phyloP scores from a whole-genome alignment of 2,888 invertebrate genomes.

The Rhamnusium bicolor region DNA sequence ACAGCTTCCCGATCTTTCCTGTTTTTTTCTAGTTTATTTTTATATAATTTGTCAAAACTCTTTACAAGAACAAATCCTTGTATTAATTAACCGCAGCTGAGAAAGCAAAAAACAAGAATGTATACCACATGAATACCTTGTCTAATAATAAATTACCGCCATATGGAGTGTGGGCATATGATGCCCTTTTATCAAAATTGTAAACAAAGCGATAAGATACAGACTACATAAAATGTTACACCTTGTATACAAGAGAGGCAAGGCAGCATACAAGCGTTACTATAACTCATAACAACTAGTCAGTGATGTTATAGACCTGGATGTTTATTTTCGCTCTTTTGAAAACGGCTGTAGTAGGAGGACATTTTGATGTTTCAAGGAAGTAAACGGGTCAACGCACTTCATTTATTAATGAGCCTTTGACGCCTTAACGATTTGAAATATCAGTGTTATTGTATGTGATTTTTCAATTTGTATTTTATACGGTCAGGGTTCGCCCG shows the following conservation, averaged over 20 bases:
- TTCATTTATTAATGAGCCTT: constrained; percentile 19
- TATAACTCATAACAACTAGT: not conserved
- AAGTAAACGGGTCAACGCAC: constrained; percentile 16
- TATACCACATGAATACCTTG: not conserved
- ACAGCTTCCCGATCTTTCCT: no score
- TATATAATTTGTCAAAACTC: no score
- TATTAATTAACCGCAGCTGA: no score
- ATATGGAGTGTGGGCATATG: not conserved
- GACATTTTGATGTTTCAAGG: not conserved
- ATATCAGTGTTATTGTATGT: constrained; percentile 24
- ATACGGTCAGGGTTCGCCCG: constrained; percentile 18
- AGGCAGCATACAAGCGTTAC: not conserved
- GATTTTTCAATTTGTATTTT: constrained; percentile 15
- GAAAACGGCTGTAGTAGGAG: not conserved
- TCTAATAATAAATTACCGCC: not conserved
- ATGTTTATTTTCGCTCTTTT: constrained; percentile 11
- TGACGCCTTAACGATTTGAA: constrained; percentile 21
- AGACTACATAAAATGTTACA: not conserved
- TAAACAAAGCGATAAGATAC: constrained; percentile 9
- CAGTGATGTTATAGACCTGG: constrained; percentile 5
- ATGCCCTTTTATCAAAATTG: constrained; percentile 6
- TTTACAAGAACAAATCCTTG: no score
- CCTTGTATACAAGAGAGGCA: constrained; percentile 5
- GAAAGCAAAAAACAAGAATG: not conserved
- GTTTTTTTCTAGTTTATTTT: no score